Conservation (phyloP, 2,113 vertebrate species). For the Gopherus evgoodei region DNA sequence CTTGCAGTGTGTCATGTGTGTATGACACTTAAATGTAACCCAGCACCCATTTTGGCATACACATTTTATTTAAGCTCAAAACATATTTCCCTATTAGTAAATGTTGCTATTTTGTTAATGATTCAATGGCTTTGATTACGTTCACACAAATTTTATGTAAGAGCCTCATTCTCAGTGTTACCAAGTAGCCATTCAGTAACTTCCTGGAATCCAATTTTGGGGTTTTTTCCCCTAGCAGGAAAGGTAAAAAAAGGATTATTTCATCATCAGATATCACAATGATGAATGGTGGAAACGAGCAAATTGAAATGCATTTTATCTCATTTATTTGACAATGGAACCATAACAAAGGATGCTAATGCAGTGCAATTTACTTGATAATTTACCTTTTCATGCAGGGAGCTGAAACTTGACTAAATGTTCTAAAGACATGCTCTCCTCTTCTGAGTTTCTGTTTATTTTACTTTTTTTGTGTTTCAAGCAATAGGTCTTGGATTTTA, state of each 20-base stretch:
- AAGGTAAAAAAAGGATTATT: neutral
- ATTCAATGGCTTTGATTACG: neutral
- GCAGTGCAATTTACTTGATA: neutral
- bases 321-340: neutral
- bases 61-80: neutral
- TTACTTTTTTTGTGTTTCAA: neutral
- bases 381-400: neutral
- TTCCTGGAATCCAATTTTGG: neutral
- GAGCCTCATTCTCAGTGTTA: neutral
- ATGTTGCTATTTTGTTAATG: neutral
- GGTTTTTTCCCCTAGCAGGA: neutral
- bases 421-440: neutral
- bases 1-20: neutral
- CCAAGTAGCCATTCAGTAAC: neutral
- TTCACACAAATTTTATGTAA: neutral
- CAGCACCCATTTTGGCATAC: neutral
- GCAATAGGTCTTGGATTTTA: slow-evolving; percentile 6
- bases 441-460: neutral
- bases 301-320: neutral
- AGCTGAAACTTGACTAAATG: neutral
- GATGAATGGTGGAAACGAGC: neutral
- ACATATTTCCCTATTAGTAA: neutral
- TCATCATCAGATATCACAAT: neutral
- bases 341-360: neutral
- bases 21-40: neutral